Evolutionary conservation across 2,113 vertebrate genomes (phyloP).

Genomic region (Rousettus leschenaultii): DNA sequence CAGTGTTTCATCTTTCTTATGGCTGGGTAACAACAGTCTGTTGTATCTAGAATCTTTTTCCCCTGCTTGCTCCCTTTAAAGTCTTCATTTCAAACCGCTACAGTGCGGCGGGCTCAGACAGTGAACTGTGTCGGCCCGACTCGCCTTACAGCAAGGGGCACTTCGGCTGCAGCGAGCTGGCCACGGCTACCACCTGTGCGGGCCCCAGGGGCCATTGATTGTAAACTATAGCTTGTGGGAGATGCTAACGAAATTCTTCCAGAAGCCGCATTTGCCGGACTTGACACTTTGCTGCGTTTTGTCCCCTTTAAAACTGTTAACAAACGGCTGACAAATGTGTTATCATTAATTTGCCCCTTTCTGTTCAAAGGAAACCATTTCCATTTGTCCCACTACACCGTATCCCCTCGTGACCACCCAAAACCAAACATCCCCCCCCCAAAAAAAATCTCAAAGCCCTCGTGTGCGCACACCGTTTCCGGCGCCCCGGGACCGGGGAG

Average conservation of each 20-base stretch:
- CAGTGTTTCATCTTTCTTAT: too few relatives aligned
- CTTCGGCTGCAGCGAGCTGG: background rate
- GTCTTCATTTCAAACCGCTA: constrained; percentile 1
- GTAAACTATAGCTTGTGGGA: background rate
- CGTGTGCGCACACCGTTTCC: constrained; percentile 26
- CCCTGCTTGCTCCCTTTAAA: background rate
- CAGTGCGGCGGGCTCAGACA: background rate
- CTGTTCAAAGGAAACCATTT: background rate
- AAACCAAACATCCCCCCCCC: background rate
- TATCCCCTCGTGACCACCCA: background rate
- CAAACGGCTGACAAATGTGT: background rate
- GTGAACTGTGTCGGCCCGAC: background rate
- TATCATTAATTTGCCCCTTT: background rate
- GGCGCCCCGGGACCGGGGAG: constrained; percentile 41
- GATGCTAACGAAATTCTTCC: constrained; percentile 30
- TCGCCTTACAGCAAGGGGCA: background rate
- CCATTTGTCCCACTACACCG: background rate
- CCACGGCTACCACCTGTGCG: background rate
- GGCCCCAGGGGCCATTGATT: background rate
- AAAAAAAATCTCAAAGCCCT: background rate
- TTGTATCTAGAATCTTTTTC: too few relatives aligned
- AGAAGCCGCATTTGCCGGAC: constrained; percentile 34
- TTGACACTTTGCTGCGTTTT: background rate
- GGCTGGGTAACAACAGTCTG: too few relatives aligned
- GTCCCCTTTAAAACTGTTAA: background rate